phyloP scores from a whole-genome alignment of 2,888 invertebrate species.

The Apotomis betuletana region DNA sequence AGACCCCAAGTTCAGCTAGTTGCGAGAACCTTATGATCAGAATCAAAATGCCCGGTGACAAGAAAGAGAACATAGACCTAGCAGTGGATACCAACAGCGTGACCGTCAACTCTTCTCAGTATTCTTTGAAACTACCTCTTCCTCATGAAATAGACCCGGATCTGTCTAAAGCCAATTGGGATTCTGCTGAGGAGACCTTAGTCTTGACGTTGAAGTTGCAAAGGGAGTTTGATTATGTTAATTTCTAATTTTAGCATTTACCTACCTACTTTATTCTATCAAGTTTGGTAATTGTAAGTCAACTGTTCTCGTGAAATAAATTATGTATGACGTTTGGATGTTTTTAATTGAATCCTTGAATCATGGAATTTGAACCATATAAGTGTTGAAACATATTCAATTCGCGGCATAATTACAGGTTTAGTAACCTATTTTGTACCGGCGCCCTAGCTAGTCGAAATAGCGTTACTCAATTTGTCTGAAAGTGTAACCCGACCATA shows the following conservation, averaged over 20 bases:
- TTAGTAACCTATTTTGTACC: too few relatives aligned
- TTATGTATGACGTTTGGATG: too few relatives aligned
- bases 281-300: too few relatives aligned
- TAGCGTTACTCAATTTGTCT: too few relatives aligned
- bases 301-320: too few relatives aligned
- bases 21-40: conserved; percentile 94
- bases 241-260: conserved; percentile 85
- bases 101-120: conserved; percentile 85
- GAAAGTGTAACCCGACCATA: too few relatives aligned
- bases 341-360: too few relatives aligned
- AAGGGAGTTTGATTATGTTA: conserved; percentile 93
- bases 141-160: conserved; percentile 93
- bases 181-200: conserved; percentile 85
- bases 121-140: conserved; percentile 88
- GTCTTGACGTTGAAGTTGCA: conserved; percentile 88
- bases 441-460: too few relatives aligned
- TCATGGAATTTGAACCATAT: too few relatives aligned
- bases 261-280: too few relatives aligned
- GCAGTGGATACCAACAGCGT: conserved; percentile 85
- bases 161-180: conserved; percentile 91
- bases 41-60: conserved; percentile 90
- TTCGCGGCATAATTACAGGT: too few relatives aligned
- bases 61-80: conserved; percentile 89
- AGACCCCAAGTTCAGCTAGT: conserved; percentile 90
- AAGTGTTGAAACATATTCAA: too few relatives aligned